phyloP scores from a whole-genome alignment of 1,140 invertebrate genomes.

The Steinernema khuongi region DNA sequence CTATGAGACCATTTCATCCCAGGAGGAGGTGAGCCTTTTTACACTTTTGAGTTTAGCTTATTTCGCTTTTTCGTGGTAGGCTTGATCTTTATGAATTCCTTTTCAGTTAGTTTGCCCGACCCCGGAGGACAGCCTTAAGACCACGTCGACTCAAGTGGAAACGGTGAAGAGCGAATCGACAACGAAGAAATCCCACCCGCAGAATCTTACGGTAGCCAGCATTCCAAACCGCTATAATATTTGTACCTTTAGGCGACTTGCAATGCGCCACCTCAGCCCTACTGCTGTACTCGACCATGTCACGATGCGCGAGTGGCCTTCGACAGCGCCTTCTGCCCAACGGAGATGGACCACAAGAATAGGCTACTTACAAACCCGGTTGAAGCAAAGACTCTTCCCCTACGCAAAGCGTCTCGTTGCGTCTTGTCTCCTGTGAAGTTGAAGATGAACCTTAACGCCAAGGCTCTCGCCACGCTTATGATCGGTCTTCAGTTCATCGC shows the following conservation, averaged over 20 bases:
- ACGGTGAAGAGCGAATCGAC: neutral
- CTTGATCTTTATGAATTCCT: too few relatives aligned
- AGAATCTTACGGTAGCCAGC: too few relatives aligned
- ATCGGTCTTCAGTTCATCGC: neutral
- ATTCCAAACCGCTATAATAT: too few relatives aligned
- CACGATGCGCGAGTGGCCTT: neutral
- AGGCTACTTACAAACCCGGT: neutral
- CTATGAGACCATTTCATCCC: neutral
- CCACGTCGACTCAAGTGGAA: neutral
- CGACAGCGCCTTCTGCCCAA: neutral
- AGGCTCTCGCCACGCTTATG: neutral
- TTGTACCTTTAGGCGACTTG: too few relatives aligned
- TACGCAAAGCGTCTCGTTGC: too few relatives aligned
- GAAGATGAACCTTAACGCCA: too few relatives aligned
- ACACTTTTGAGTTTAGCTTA: too few relatives aligned
- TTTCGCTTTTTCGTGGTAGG: too few relatives aligned
- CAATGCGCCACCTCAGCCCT: neutral
- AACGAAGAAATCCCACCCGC: too few relatives aligned
- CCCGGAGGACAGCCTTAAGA: too few relatives aligned
- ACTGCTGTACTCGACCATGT: neutral
- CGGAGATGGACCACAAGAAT: neutral
- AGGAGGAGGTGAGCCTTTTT: neutral
- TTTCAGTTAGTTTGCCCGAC: too few relatives aligned
- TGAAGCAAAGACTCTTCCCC: neutral
- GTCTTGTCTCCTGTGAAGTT: too few relatives aligned